Base-by-base conservation (phyloP, 2,797 vertebrate genomes). In the Scleropages formosus region DNA sequence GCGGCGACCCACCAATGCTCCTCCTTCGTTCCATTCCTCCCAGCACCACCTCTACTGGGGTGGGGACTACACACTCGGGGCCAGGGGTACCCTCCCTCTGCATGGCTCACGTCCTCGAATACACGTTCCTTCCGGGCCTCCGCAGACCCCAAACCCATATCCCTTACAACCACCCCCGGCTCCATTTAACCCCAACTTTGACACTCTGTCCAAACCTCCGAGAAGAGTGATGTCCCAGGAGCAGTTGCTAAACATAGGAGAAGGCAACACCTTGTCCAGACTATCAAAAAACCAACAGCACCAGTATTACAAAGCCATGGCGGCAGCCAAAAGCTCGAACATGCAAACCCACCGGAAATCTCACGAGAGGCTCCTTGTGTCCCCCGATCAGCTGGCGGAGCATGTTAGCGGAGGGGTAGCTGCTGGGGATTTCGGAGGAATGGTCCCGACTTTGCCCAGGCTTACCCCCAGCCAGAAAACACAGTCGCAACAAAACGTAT, bases 171-270 rank as follows among this genome's bases (percentile, higher is more conserved):
- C 78, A 69, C 89, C 82, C 47, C 72, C 80, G 80, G 51, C 82
- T 1, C 86, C 82, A 0, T 88, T 91, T 87, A 85, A 77, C 84
- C 82, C 88, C 15, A 62, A 87, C 39, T 92, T 92, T 0, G 92
- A 94, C 68, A 82, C 86, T 44, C 78, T 20, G 76, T 85, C 82
- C 78, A 89, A 93, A 78, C 89, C 93, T 27, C 95, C 95, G 0
- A 92, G 95, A 7, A 90, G 95, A 0, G 95, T 96, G 75, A 94
- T 95, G 87, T 96, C 95, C 63, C 95, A 97, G 88, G 95, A 97
- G 84, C 95, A 96, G 84, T 88, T 93, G 81, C 85, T 92, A 73
- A 85, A 87, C 0, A 73, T 91, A 4, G 91, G 88, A 46, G 92
- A 94, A 71, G 91, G 91, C n/a, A 91, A 87, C 89, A 88, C 90